Conservation (phyloP, 2,113 vertebrate genomes). For the Buteo buteo region DNA sequence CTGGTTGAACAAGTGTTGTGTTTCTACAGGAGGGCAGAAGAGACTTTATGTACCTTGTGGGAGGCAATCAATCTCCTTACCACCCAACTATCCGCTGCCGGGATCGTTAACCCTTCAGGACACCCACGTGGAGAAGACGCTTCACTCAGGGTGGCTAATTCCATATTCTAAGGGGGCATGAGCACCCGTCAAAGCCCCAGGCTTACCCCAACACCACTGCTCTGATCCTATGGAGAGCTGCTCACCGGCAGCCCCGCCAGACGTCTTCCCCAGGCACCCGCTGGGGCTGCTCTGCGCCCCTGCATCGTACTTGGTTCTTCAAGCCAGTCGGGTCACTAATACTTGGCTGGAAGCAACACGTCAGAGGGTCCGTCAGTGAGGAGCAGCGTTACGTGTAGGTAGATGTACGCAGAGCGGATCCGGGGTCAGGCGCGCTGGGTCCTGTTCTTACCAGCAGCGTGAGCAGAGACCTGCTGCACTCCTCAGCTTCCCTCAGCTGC, state of each 20-base stretch:
- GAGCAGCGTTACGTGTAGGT: rapidly evolving
- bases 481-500: neutral
- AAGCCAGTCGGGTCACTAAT: neutral
- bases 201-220: neutral
- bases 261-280: rapidly evolving
- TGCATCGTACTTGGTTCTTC: neutral
- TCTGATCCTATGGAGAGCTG: neutral
- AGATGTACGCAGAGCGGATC: rapidly evolving
- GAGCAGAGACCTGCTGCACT: neutral
- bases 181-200: neutral
- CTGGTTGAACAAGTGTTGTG: neutral
- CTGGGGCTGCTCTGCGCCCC: neutral
- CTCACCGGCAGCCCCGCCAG: neutral
- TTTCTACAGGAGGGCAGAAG: neutral
- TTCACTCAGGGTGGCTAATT: neutral
- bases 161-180: neutral
- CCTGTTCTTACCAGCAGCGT: rapidly evolving
- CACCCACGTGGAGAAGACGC: neutral
- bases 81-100: neutral
- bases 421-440: neutral
- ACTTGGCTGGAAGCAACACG: neutral
- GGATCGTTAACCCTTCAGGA: neutral
- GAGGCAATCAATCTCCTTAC: neutral
- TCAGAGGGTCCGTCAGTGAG: rapidly evolving
- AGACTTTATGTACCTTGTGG: neutral